These are phyloP conservation scores for Cephus rjabovi DNA, from an alignment of 2,888 invertebrate genomes.

Conservation along the genomic window DNA sequence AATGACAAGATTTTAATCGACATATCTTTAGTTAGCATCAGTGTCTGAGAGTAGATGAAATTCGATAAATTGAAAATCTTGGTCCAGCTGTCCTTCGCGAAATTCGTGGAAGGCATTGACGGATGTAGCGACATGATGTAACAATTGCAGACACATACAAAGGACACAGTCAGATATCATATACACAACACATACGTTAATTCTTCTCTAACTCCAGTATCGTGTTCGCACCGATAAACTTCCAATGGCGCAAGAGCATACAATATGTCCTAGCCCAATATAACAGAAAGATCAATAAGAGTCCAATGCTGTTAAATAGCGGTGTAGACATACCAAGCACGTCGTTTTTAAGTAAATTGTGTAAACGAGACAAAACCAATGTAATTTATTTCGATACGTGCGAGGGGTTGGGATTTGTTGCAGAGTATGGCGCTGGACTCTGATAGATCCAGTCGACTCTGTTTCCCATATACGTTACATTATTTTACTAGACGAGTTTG, in stretches of 20 bases:
- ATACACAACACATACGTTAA: conserved; percentile 30
- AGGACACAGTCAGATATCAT: conserved; percentile 4
- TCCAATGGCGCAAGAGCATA: conserved; percentile 31
- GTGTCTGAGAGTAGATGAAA: not conserved
- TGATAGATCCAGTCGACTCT: not conserved
- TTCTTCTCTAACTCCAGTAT: conserved; percentile 30
- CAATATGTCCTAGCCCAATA: conserved; percentile 32
- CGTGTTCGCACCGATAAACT: conserved; percentile 33
- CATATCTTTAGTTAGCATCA: too few relatives aligned
- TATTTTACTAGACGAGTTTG: not conserved
- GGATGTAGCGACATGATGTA: conserved; percentile 6
- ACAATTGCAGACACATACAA: not conserved
- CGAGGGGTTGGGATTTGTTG: conserved; percentile 32
- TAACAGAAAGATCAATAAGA: conserved; percentile 7
- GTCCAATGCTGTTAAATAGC: conserved; percentile 18
- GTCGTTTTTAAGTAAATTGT: conserved; percentile 25
- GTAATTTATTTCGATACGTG: conserved; percentile 49
- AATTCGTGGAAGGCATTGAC: conserved; percentile 35
- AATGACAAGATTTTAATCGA: too few relatives aligned
- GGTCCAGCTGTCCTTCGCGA: conserved; percentile 41
- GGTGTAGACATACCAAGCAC: not conserved
- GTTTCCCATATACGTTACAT: not conserved
- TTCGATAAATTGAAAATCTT: conserved; percentile 9
- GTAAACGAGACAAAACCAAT: conserved; percentile 31
- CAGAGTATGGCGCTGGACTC: conserved; percentile 17